These are phyloP conservation scores for Odiellus spinosus DNA, from an alignment of 2,888 invertebrate species.

Conservation along the genomic window DNA sequence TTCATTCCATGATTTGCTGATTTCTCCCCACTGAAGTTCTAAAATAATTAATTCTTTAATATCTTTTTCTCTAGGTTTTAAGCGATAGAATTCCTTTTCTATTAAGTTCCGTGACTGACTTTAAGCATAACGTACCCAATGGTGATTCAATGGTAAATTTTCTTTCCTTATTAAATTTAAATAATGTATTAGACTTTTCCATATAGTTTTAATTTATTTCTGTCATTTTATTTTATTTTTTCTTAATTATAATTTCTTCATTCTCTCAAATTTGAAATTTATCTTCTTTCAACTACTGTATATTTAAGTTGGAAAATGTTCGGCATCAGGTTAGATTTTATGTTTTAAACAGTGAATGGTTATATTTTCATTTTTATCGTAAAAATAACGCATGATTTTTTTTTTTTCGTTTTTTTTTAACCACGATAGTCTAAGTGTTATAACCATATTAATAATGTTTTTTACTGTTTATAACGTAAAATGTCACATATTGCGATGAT, in stretches of 20 bases:
- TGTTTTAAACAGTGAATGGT: background rate
- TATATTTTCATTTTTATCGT: no score
- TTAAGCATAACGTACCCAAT: conserved; percentile 73
- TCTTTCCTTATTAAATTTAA: no score
- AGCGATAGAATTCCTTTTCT: conserved; percentile 90
- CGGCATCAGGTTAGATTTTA: conserved; percentile 4
- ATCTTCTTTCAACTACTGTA: background rate
- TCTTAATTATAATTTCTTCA: background rate
- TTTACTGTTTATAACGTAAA: no score
- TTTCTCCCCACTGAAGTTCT: no score
- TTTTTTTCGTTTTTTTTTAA: no score
- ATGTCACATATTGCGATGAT: no score
- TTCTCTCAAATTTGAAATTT: background rate
- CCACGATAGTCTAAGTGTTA: no score
- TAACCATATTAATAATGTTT: no score
- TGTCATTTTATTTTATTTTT: background rate
- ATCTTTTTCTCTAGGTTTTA: conserved; percentile 34
- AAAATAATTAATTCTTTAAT: background rate
- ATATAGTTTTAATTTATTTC: no score
- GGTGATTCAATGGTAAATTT: conserved; percentile 49
- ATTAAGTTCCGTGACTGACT: conserved; percentile 83
- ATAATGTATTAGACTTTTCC: no score
- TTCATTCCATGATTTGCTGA: no score
- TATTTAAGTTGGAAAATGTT: conserved; percentile 5
- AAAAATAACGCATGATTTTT: no score